Evolutionary conservation across 2,888 invertebrate species (phyloP).

Genomic region (Coleophora flavipennella): DNA sequence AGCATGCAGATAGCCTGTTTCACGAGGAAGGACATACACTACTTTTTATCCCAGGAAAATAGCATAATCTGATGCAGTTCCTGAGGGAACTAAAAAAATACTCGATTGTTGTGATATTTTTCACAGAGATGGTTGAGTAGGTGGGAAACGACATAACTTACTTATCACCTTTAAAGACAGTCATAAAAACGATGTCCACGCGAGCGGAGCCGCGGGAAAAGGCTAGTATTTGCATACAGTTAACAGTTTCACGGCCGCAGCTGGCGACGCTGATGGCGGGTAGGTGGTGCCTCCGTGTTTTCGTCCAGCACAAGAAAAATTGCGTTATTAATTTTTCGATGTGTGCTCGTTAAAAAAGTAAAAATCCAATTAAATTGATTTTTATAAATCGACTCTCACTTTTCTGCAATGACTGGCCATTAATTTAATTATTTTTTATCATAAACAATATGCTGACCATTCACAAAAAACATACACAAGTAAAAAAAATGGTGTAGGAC

Average conservation of each 20-base stretch:
- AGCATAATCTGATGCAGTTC: too few species aligned
- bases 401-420: neutral
- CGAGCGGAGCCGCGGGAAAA: too few species aligned
- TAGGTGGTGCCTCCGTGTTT: slow-evolving; percentile 3
- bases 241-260: slow-evolving; percentile 11
- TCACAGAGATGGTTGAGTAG: too few species aligned
- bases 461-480: neutral
- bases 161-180: too few species aligned
- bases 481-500: too few species aligned
- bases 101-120: too few species aligned
- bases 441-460: neutral
- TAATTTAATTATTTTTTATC: neutral
- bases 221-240: slow-evolving; percentile 16
- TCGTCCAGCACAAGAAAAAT: slow-evolving; percentile 1
- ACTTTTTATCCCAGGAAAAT: too few species aligned
- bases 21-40: too few species aligned
- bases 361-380: neutral
- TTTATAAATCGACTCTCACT: neutral
- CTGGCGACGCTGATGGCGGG: neutral
- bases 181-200: too few species aligned
- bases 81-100: too few species aligned
- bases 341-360: neutral
- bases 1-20: too few species aligned
- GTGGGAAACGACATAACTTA: too few species aligned
- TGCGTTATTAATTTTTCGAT: neutral